These are phyloP conservation scores for Neomonachus schauinslandi DNA, from an alignment of 2,113 vertebrate genomes.

Conservation along the genomic window DNA sequence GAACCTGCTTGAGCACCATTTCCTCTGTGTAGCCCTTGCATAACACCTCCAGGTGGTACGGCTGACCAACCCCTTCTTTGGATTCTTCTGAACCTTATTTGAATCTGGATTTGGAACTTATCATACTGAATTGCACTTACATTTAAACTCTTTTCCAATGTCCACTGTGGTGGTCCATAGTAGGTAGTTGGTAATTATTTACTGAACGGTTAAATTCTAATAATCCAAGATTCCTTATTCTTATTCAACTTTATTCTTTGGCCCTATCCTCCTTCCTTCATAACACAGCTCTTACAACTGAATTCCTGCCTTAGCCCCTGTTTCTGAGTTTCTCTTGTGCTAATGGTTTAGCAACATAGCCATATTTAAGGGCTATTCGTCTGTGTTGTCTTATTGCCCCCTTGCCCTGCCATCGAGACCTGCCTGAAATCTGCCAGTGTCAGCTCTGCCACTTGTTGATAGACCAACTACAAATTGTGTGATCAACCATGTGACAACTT, in stretches of 20 bases:
- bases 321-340: background rate
- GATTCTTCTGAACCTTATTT: background rate
- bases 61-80: background rate
- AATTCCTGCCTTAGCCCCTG: background rate
- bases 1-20: background rate
- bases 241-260: background rate
- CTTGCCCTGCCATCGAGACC: background rate
- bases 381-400: background rate
- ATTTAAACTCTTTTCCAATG: background rate
- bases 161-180: background rate
- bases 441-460: background rate
- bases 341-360: background rate
- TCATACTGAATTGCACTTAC: background rate
- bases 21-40: background rate
- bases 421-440: background rate
- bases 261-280: background rate
- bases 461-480: background rate
- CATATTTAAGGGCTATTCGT: background rate
- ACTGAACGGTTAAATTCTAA: background rate
- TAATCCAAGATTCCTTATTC: background rate
- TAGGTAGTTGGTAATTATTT: background rate
- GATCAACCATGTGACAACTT: background rate
- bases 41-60: background rate
- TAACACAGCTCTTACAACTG: background rate
- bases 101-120: background rate